Conservation (phyloP, 2,797 vertebrate genomes). For the Anguilla obscura region DNA sequence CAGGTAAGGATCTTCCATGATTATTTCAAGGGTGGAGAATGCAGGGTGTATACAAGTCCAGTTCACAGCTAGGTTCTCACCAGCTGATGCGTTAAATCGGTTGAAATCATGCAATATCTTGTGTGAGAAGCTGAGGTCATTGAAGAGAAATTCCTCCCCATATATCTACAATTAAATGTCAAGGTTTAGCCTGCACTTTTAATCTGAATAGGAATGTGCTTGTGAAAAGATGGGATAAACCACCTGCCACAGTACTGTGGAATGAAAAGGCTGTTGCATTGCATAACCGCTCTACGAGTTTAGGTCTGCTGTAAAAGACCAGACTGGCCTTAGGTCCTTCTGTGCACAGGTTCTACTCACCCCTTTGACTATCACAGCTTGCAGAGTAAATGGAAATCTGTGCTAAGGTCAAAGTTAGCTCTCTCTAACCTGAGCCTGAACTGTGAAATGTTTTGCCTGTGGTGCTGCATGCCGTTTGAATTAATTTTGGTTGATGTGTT, state of each 20-base stretch:
- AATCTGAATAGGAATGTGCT: not conserved
- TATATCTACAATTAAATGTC: not conserved
- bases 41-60: not conserved
- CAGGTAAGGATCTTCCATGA: not conserved
- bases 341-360: not conserved
- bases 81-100: not conserved
- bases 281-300: not conserved
- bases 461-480: not conserved
- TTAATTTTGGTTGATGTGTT: not conserved
- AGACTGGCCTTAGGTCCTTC: not conserved
- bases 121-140: not conserved
- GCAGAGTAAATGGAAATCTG: not conserved
- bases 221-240: not conserved
- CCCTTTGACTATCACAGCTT: not conserved
- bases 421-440: not conserved
- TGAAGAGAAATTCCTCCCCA: not conserved
- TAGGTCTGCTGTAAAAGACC: not conserved
- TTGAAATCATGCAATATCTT: not conserved
- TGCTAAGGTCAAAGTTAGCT: too few species aligned
- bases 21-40: not conserved
- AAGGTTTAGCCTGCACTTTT: not conserved
- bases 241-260: not conserved
- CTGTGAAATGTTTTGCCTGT: not conserved
- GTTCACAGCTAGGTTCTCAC: not conserved
- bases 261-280: not conserved